These are phyloP conservation scores for Dysmachus trigonus DNA, from an alignment of 2,888 invertebrate genomes.

Conservation along the genomic window DNA sequence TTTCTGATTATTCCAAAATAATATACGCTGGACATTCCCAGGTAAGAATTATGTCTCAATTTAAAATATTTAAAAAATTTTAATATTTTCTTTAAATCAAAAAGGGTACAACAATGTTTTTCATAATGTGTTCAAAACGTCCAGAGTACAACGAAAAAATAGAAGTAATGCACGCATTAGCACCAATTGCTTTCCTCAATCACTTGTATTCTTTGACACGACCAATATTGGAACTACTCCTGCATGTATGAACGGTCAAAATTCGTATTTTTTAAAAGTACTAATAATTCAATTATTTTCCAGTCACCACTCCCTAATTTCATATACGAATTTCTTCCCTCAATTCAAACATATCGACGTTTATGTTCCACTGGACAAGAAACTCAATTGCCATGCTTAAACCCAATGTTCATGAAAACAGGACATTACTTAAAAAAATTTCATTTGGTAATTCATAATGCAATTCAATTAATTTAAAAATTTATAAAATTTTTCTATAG, in stretches of 20 bases:
- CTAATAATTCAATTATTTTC: not conserved
- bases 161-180: constrained; percentile 65
- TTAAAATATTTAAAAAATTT: too few species aligned
- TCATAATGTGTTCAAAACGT: constrained; percentile 62
- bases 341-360: too few species aligned
- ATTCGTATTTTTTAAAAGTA: not conserved
- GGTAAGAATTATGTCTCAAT: constrained; percentile 63
- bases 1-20: constrained; percentile 53
- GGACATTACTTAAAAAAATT: too few species aligned
- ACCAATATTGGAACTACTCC: too few species aligned
- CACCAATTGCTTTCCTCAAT: constrained; percentile 65
- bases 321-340: too few species aligned
- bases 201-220: constrained; percentile 55
- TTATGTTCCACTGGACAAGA: too few species aligned
- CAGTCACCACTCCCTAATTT: too few species aligned
- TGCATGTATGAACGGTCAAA: too few species aligned
- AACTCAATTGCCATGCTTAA: too few species aligned
- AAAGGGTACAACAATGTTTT: constrained; percentile 66
- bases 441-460: too few species aligned
- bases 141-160: constrained; percentile 68
- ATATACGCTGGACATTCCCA: constrained; percentile 78
- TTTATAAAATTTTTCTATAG: not conserved
- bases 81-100: not conserved
- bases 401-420: too few species aligned
- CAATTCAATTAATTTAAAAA: too few species aligned